Evolutionary conservation across 2,113 vertebrate species (phyloP).

Genomic region (Microcebus griseorufus): DNA sequence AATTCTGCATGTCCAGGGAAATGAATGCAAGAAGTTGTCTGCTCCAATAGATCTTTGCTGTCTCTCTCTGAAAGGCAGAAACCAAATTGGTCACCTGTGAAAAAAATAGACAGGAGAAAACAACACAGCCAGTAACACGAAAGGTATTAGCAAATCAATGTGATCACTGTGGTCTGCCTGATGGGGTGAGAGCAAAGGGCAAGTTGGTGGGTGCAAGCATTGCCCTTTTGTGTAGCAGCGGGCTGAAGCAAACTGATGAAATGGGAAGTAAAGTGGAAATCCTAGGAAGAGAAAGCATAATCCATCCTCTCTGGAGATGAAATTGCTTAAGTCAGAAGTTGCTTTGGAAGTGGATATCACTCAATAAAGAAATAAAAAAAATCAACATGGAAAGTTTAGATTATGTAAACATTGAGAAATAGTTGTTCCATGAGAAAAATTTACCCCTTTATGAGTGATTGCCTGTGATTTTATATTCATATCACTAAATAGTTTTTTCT

Average conservation of each 20-base stretch:
- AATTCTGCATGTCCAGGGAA: not conserved
- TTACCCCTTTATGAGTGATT: not conserved
- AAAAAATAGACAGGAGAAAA: not conserved
- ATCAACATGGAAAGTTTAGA: not conserved
- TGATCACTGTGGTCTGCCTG: not conserved
- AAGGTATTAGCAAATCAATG: not conserved
- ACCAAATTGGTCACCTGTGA: not conserved
- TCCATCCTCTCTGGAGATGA: not conserved
- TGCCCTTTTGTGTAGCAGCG: not conserved
- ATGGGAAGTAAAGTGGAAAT: not conserved
- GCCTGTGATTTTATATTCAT: not conserved
- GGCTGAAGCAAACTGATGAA: not conserved
- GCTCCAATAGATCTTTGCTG: not conserved
- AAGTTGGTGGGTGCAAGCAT: accelerated
- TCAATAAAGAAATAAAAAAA: not conserved
- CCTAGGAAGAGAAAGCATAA: not conserved
- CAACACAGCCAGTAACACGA: not conserved
- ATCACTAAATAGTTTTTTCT: not conserved
- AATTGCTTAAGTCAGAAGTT: not conserved
- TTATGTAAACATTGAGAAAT: not conserved
- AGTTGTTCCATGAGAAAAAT: not conserved
- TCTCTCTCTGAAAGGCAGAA: not conserved
- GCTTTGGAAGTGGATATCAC: not conserved
- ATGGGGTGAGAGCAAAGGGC: not conserved
- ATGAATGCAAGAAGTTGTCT: not conserved